These are phyloP conservation scores for Pseudopipra pipra DNA, from an alignment of 2,113 vertebrate species.

Conservation along the genomic window DNA sequence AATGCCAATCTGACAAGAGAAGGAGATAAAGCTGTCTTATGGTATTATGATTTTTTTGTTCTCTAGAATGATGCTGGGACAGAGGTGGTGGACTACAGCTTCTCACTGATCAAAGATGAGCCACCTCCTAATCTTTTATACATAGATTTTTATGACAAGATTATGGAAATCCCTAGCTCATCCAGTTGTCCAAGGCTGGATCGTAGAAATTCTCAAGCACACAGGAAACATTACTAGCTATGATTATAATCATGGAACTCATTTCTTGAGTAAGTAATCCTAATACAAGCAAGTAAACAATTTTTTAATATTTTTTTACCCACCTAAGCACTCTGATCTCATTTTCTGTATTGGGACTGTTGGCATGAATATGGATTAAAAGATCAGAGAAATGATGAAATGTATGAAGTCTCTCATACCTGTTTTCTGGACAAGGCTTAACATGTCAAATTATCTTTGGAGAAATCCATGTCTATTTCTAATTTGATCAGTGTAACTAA, in stretches of 20 bases:
- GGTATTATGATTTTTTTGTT: background rate
- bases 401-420: background rate
- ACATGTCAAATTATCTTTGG: background rate
- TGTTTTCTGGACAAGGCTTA: background rate
- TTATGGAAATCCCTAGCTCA: slow-evolving; percentile 53
- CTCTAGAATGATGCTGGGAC: background rate
- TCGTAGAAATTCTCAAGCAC: background rate
- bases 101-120: slow-evolving; percentile 8
- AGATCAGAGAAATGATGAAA: slow-evolving; percentile 23
- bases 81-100: background rate
- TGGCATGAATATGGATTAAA: slow-evolving; percentile 27
- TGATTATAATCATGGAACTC: background rate
- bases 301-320: background rate
- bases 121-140: slow-evolving; percentile 38
- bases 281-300: background rate
- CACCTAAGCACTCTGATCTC: background rate
- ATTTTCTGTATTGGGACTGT: background rate
- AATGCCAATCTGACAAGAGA: slow-evolving; percentile 33
- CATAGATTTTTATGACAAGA: slow-evolving; percentile 56
- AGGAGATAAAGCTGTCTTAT: slow-evolving; percentile 23
- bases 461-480: background rate
- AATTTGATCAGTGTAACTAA: background rate
- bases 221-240: background rate
- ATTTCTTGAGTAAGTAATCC: slow-evolving; percentile 15
- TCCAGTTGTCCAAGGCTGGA: slow-evolving; percentile 15